phyloP scores from a whole-genome alignment of 2,888 invertebrate genomes.

The Rosalia funebris region DNA sequence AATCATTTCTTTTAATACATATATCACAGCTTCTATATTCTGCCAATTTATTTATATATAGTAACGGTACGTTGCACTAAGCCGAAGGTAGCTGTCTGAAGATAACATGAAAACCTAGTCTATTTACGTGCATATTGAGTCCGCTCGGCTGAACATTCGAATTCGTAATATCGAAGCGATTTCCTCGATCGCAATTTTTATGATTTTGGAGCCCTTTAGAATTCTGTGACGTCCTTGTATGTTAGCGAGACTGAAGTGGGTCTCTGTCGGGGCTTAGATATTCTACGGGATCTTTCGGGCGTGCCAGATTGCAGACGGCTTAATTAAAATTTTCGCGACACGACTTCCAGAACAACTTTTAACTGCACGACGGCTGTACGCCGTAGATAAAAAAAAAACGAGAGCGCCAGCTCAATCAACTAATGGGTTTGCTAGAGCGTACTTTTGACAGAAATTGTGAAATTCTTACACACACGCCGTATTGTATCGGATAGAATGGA shows the following conservation, averaged over 20 bases:
- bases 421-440: constrained; percentile 28
- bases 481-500: background rate
- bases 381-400: constrained; percentile 3
- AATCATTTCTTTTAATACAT: too few species aligned
- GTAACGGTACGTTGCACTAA: constrained; percentile 26
- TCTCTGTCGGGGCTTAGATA: background rate
- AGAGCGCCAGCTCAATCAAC: constrained; percentile 25
- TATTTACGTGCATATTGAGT: constrained; percentile 28
- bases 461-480: background rate
- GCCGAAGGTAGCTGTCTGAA: constrained; percentile 24
- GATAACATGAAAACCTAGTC: constrained; percentile 27
- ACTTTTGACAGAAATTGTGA: constrained; percentile 1
- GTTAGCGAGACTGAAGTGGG: constrained; percentile 5
- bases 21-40: too few species aligned
- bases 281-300: constrained; percentile 19
- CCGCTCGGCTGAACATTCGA: constrained; percentile 24
- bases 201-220: constrained; percentile 7
- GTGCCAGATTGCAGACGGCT: constrained; percentile 29
- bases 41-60: constrained; percentile 12
- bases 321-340: constrained; percentile 27
- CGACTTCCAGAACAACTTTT: background rate
- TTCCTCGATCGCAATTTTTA: constrained; percentile 25
- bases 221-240: constrained; percentile 6
- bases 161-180: constrained; percentile 27
- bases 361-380: background rate